A percentile compares a stretch with the other conserved stretches of the same genome.
Evolutionary conservation across 2,113 vertebrate genomes (phyloP).

Genomic region (Salminus brasiliensis): DNA sequence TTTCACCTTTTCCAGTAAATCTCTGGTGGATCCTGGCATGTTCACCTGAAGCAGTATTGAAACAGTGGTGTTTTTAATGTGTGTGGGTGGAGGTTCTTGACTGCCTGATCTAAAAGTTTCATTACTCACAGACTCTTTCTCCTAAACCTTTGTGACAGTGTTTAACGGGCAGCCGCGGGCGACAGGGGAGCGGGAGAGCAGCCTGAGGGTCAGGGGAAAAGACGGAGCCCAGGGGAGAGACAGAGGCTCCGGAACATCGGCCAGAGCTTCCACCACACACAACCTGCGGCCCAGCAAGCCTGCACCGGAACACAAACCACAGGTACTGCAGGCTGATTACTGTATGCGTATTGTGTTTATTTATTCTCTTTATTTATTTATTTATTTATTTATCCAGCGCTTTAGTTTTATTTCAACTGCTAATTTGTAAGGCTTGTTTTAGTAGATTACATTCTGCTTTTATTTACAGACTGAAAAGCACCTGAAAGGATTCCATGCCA

Average conservation of each 20-base stretch:
- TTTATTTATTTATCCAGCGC: neutral
- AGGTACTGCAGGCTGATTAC: slow-evolving; percentile 61
- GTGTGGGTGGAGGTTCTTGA: neutral
- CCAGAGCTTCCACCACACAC: slow-evolving; percentile 79
- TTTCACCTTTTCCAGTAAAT: too few species aligned
- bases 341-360: neutral
- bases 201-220: slow-evolving; percentile 83
- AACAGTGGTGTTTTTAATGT: neutral
- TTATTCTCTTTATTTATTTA: neutral
- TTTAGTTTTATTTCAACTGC: neutral
- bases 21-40: too few species aligned
- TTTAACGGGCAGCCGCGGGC: slow-evolving; percentile 85
- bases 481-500: neutral
- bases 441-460: neutral
- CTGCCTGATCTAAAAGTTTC: neutral
- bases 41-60: neutral
- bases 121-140: neutral
- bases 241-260: slow-evolving; percentile 73
- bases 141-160: slow-evolving; percentile 60
- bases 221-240: slow-evolving; percentile 82
- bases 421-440: neutral
- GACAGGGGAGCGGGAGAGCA: slow-evolving; percentile 78
- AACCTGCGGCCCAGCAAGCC: slow-evolving; percentile 79
- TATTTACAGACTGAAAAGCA: neutral
- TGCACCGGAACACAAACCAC: slow-evolving; percentile 86